Percentiles rank a stretch among this genome's conserved stretches.
These are phyloP conservation scores for Vanessa atalanta DNA, from an alignment of 1,140 invertebrate genomes.

Conservation along the genomic window DNA sequence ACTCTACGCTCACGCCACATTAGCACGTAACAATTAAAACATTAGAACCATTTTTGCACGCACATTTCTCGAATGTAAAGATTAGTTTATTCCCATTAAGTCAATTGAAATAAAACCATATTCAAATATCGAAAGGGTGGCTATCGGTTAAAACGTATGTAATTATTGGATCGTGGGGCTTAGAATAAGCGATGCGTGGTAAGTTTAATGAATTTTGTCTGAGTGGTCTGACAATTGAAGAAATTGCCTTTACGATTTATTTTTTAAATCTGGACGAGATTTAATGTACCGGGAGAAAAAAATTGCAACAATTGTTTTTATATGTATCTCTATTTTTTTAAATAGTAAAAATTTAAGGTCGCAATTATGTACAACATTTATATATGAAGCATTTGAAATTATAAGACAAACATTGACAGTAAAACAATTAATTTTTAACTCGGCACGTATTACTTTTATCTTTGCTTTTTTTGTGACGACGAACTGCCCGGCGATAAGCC, in stretches of 20 bases:
- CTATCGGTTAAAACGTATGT: conserved; percentile 76
- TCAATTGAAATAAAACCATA: conserved; percentile 73
- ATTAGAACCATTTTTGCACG: conserved; percentile 32
- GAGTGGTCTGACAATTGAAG: conserved; percentile 28
- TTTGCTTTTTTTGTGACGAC: too few relatives aligned
- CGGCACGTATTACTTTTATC: too few relatives aligned
- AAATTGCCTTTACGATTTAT: not conserved
- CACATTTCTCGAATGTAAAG: conserved; percentile 2
- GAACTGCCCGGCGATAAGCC: too few relatives aligned
- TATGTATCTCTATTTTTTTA: too few relatives aligned
- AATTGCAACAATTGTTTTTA: too few relatives aligned
- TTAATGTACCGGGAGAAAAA: not conserved
- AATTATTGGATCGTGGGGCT: conserved; percentile 73
- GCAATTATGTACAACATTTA: too few relatives aligned
- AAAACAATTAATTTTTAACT: too few relatives aligned
- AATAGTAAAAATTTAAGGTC: too few relatives aligned
- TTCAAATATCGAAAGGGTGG: conserved; percentile 74
- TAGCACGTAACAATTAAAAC: not conserved
- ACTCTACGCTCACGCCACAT: conserved; percentile 11
- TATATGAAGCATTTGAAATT: too few relatives aligned
- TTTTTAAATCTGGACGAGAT: not conserved
- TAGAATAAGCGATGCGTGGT: conserved; percentile 62
- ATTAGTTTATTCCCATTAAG: conserved; percentile 50
- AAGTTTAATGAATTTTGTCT: conserved; percentile 70
- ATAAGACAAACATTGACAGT: too few relatives aligned